These are phyloP conservation scores for Papilio xuthus DNA, from an alignment of 1,140 invertebrate genomes.

Conservation along the genomic window DNA sequence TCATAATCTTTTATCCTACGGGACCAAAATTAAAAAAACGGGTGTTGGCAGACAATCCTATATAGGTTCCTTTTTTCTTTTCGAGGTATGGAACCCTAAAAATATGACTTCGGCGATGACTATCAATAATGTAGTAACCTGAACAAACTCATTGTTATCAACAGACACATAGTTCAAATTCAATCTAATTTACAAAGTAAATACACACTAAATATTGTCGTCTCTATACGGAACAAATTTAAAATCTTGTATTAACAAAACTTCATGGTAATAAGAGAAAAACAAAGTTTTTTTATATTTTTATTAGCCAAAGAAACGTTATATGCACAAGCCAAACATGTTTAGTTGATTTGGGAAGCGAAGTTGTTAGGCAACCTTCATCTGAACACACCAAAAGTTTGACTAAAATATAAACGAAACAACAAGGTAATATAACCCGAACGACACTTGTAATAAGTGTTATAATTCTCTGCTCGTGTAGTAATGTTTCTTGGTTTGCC, in stretches of 20 bases:
- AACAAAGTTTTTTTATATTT: not conserved
- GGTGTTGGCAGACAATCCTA: no score
- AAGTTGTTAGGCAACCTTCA: conserved; percentile 32
- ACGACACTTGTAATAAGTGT: not conserved
- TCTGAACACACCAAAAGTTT: conserved; percentile 7
- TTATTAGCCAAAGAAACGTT: conserved; percentile 32
- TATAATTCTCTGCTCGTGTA: not conserved
- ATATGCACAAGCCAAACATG: conserved; percentile 23
- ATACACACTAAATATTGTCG: not conserved
- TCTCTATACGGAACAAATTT: not conserved
- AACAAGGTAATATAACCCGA: conserved; percentile 1
- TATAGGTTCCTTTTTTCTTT: no score
- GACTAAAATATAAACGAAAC: not conserved
- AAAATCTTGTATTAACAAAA: not conserved
- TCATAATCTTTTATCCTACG: no score
- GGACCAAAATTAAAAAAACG: no score
- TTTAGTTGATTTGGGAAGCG: conserved; percentile 34
- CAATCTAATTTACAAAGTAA: not conserved
- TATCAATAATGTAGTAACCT: not conserved
- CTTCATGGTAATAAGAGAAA: not conserved
- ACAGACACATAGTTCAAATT: not conserved
- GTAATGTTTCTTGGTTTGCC: not conserved
- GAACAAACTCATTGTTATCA: not conserved
- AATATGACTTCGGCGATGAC: not conserved
- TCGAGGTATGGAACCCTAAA: no score